These are phyloP conservation scores for Dromas ardeola DNA, from an alignment of 2,113 vertebrate species.

Conservation along the genomic window DNA sequence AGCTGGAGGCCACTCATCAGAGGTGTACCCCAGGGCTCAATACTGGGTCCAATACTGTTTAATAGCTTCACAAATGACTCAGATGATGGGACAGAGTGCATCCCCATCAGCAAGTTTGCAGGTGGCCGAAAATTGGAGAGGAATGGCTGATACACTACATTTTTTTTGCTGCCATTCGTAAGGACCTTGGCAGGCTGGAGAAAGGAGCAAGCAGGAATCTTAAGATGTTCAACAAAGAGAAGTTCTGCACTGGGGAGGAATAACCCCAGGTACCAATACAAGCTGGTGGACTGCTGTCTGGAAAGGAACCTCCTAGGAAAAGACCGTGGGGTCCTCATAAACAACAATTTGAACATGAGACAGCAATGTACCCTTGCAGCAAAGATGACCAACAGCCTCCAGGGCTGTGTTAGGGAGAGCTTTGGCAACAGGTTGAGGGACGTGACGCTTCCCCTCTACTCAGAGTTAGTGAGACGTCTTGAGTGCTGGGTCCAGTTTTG, in stretches of 20 bases:
- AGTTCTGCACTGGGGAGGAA: neutral
- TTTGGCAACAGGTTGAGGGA: neutral
- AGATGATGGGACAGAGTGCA: neutral
- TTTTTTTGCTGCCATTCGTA: neutral
- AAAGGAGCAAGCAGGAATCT: neutral
- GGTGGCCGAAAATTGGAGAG: neutral
- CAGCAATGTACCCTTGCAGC: neutral
- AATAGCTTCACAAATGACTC: neutral
- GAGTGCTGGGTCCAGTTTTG: neutral
- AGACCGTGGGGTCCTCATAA: neutral
- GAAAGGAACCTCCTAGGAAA: neutral
- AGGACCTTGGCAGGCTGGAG: neutral
- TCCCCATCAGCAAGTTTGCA: neutral
- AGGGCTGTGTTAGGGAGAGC: neutral
- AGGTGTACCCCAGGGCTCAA: neutral
- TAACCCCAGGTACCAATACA: neutral
- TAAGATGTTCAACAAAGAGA: neutral
- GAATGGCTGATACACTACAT: neutral
- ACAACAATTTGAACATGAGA: neutral
- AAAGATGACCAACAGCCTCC: neutral
- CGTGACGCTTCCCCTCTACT: neutral
- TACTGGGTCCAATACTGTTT: neutral
- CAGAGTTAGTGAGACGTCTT: fast-evolving
- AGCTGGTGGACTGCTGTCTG: neutral
- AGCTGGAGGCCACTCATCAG: neutral